phyloP scores from a whole-genome alignment of 2,888 invertebrate species.

The Iphiclides podalirius region DNA sequence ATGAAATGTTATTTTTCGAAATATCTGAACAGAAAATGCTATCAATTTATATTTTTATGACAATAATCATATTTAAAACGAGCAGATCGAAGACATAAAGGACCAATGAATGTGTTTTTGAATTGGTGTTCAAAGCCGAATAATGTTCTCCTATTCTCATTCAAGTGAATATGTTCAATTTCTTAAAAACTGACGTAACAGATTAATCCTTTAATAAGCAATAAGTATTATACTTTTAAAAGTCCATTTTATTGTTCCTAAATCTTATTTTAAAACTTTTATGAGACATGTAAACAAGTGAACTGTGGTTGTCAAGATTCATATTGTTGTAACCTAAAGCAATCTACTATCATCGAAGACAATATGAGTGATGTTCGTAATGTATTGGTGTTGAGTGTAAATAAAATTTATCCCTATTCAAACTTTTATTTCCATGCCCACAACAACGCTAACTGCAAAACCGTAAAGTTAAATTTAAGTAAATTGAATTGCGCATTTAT shows the following conservation, averaged over 20 bases:
- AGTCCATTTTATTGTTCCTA: too few relatives aligned
- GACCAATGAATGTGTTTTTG: neutral
- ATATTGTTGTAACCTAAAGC: slow-evolving; percentile 20
- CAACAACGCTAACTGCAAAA: too few relatives aligned
- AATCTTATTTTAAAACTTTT: neutral
- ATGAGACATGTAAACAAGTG: neutral
- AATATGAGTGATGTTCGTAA: slow-evolving; percentile 26
- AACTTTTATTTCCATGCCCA: neutral
- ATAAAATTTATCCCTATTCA: slow-evolving; percentile 22
- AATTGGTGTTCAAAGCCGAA: too few relatives aligned
- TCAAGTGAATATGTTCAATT: neutral
- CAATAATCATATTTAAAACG: too few relatives aligned
- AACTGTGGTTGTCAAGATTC: neutral
- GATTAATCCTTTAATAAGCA: neutral
- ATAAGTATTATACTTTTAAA: neutral
- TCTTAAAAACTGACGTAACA: neutral
- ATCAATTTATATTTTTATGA: too few relatives aligned
- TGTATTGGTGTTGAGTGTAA: slow-evolving; percentile 24
- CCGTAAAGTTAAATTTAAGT: too few relatives aligned
- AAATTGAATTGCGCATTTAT: too few relatives aligned
- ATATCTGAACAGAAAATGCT: neutral
- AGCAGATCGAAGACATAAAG: neutral
- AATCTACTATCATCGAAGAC: slow-evolving; percentile 26
- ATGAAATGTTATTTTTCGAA: neutral
- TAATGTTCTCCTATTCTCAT: neutral